A percentile compares a stretch with the other conserved stretches of the same genome.
Evolutionary conservation across 2,888 invertebrate species (phyloP).

Genomic region (Reticulitermes lucifugus): DNA sequence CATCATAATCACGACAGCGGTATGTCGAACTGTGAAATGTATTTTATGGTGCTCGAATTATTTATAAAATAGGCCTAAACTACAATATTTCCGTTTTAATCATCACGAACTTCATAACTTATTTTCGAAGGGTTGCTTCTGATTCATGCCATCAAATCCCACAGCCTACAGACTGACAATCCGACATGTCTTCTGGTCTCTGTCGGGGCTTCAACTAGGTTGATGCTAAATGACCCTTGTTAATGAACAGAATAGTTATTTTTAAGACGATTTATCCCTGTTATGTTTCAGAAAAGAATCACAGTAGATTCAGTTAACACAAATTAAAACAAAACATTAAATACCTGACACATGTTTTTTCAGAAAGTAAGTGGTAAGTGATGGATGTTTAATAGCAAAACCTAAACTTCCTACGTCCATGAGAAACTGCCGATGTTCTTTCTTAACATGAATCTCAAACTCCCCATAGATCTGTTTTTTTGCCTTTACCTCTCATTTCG

Average conservation of each 20-base stretch:
- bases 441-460: background rate
- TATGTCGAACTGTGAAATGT: too few species aligned
- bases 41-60: too few species aligned
- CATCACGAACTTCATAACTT: too few species aligned
- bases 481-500: background rate
- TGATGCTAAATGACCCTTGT: background rate
- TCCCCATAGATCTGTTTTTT: background rate
- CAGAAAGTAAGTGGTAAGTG: background rate
- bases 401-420: background rate
- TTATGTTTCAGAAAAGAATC: too few species aligned
- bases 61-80: too few species aligned
- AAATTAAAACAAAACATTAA: background rate
- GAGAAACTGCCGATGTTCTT: background rate
- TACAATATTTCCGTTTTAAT: too few species aligned
- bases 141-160: too few species aligned
- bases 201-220: background rate
- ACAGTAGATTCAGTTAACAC: too few species aligned
- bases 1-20: too few species aligned
- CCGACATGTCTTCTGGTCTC: background rate
- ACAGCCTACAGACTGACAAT: too few species aligned
- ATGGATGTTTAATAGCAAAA: background rate
- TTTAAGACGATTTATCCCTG: background rate
- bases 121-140: too few species aligned
- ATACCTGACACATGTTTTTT: background rate
- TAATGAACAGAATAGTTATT: background rate